A percentile compares a stretch with the other conserved stretches of the same genome.
phyloP scores from a whole-genome alignment of 2,113 vertebrate genomes.

The Periophthalmodon schlosseri region DNA sequence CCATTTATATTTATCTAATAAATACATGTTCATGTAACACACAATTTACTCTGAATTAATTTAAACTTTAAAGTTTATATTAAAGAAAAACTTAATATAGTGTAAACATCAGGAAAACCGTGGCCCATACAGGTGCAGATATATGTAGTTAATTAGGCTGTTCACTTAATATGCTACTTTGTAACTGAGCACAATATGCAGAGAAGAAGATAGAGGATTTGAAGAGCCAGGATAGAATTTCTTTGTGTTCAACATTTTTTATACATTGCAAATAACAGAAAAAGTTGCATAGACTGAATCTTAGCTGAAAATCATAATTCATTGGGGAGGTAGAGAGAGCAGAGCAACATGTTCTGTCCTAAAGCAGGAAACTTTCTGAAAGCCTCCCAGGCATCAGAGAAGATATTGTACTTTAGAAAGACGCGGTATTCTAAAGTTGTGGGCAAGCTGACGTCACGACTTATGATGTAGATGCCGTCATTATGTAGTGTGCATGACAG shows the following conservation, averaged over 20 bases:
- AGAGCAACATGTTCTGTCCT: conserved; percentile 92
- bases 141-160: conserved; percentile 8
- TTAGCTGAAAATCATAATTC: conserved; percentile 49
- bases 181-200: conserved; percentile 14
- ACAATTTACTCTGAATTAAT: background rate
- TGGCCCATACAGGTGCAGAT: conserved; percentile 21
- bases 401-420: conserved; percentile 94
- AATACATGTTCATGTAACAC: conserved; percentile 21
- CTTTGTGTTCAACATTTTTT: conserved; percentile 19
- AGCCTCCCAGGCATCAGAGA: conserved; percentile 87
- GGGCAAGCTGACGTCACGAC: conserved; percentile 85
- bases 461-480: conserved; percentile 94
- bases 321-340: conserved; percentile 89
- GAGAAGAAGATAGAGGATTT: conserved; percentile 21
- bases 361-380: conserved; percentile 87
- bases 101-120: conserved; percentile 57
- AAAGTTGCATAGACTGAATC: background rate
- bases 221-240: conserved; percentile 44
- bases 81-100: conserved; percentile 10
- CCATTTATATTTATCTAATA: conserved; percentile 29
- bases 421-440: conserved; percentile 89
- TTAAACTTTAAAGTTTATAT: too few species aligned
- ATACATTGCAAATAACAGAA: conserved; percentile 16
- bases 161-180: conserved; percentile 13
- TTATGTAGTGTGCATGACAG: conserved; percentile 93